Conservation (phyloP, 2,888 invertebrate species). For the Cryptophagus acutangulus region DNA sequence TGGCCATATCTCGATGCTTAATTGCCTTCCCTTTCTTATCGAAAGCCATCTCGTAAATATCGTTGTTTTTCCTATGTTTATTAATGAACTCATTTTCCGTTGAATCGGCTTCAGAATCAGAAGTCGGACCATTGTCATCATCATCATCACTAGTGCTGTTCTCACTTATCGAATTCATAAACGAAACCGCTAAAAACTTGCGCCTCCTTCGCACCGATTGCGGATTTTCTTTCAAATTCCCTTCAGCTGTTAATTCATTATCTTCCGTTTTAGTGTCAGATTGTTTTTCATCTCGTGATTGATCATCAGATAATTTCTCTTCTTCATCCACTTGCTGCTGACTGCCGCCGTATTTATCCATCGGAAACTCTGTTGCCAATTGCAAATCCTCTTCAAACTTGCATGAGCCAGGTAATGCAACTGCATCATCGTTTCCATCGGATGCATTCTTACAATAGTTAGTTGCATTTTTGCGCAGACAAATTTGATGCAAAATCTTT, state of each 20-base stretch:
- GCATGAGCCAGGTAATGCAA: slow-evolving; percentile 28
- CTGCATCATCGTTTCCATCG: slow-evolving; percentile 32
- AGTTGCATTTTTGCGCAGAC: slow-evolving; percentile 20
- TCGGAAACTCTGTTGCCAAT: slow-evolving; percentile 24
- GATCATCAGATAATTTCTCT: no score
- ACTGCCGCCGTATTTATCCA: slow-evolving; percentile 5
- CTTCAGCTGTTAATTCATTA: background rate
- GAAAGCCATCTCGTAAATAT: slow-evolving; percentile 21
- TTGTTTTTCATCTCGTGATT: no score
- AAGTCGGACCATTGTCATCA: no score
- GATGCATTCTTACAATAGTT: slow-evolving; percentile 28
- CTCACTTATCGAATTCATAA: no score
- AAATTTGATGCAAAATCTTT: slow-evolving; percentile 26
- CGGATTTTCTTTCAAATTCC: background rate
- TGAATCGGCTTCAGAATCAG: no score
- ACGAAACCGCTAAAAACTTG: no score
- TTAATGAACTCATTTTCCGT: background rate
- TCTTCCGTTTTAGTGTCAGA: no score
- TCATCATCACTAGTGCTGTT: no score
- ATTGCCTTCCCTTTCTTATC: slow-evolving; percentile 24
- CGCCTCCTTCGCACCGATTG: no score
- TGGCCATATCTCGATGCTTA: slow-evolving; percentile 19
- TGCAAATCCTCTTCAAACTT: slow-evolving; percentile 31
- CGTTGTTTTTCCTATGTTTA: no score
- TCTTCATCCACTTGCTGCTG: no score